Conservation (phyloP, 1,140 invertebrate genomes). For the Pemphigus obesinymphae region DNA sequence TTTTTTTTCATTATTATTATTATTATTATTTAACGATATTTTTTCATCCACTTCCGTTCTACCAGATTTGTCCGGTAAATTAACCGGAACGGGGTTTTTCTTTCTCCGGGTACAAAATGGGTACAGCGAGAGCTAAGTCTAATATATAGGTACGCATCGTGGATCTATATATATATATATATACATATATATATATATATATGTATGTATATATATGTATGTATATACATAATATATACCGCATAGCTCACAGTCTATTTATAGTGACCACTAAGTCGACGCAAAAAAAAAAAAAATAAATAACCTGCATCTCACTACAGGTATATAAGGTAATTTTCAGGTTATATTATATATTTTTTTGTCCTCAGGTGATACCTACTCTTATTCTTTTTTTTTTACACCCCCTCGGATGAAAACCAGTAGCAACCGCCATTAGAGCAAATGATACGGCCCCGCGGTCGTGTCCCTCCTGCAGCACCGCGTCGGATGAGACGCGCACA, state of each 20-base stretch:
- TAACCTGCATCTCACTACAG: no score
- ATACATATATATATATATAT: background rate
- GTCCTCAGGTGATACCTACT: background rate
- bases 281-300: background rate
- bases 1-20: background rate
- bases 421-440: background rate
- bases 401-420: slow-evolving; percentile 9
- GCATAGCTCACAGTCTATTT: background rate
- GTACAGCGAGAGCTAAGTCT: no score
- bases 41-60: slow-evolving; percentile 23
- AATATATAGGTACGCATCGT: no score
- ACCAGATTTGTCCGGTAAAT: slow-evolving; percentile 39
- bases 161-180: no score
- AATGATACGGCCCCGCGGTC: background rate
- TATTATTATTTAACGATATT: slow-evolving; percentile 25
- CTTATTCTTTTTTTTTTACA: slow-evolving; percentile 2
- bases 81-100: slow-evolving; percentile 35
- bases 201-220: background rate
- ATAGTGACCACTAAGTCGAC: background rate
- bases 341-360: background rate
- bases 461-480: background rate
- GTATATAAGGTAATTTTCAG: no score
- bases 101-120: background rate
- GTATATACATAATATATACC: background rate
- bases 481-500: background rate